phyloP scores from a whole-genome alignment of 2,113 vertebrate species.

The Toxotes chatareus region DNA sequence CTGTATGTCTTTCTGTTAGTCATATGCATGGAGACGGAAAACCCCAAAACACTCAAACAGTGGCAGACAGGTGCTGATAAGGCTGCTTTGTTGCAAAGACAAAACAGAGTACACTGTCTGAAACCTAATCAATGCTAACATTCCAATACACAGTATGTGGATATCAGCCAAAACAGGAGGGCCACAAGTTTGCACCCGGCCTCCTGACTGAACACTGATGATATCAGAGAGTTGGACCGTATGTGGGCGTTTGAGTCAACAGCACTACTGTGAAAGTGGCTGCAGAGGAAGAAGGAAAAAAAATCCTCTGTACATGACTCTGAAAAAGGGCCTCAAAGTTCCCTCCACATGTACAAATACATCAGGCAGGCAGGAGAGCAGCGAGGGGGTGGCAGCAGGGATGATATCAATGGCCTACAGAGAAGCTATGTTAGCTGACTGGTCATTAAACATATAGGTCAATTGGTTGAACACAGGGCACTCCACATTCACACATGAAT shows the following conservation, averaged over 20 bases:
- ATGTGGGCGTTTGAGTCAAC: constrained; percentile 40
- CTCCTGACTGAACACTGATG: constrained; percentile 34
- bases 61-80: background rate
- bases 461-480: background rate
- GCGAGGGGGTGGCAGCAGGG: background rate
- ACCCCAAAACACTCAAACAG: background rate
- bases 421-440: constrained; percentile 24
- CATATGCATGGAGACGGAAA: background rate
- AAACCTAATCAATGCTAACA: constrained; percentile 20
- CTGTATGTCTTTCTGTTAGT: constrained; percentile 1
- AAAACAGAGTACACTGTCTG: constrained; percentile 3
- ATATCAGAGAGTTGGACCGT: constrained; percentile 49
- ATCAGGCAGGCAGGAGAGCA: constrained; percentile 14
- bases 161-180: background rate
- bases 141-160: background rate
- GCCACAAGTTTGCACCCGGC: constrained; percentile 8
- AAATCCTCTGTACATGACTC: constrained; percentile 37
- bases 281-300: constrained; percentile 34
- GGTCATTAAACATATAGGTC: constrained; percentile 32
- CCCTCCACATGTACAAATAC: constrained; percentile 44
- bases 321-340: constrained; percentile 23
- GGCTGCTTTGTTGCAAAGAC: constrained; percentile 6
- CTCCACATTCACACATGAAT: background rate
- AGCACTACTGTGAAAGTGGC: constrained; percentile 3
- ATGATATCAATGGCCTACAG: constrained; percentile 40